Base-by-base conservation (phyloP, 2,797 vertebrate genomes). In the Pachyuromys duprasi region DNA sequence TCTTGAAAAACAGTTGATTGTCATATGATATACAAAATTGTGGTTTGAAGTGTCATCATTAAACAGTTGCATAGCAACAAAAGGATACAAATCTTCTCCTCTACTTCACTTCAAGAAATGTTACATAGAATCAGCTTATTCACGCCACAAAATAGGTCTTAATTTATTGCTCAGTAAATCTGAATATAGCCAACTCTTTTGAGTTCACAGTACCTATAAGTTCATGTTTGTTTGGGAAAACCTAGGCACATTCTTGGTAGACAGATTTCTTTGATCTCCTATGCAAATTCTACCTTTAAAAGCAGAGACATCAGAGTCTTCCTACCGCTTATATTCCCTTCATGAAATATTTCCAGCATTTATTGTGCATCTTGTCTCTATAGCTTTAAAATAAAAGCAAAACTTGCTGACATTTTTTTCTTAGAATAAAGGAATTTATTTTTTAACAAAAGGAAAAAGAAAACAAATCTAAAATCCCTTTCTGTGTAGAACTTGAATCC, bases 61-160 rank as follows among this genome's bases (percentile, higher is more conserved):
- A 98, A 98, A 98, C 97, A 99, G 99, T 99, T 99, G 99, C 99
- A 99, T 98, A 99, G 99, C 98, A 99, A 99, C 99, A 98, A 98
- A 99, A 98, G 98, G 98, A 98, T 97, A 98, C 45, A 98, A 97
- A 98, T 97, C 98, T 98, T 98, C 97, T 98, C 97, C 97, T 97
- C 97, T 97, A 98, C 97, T 97, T 98, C 97, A 95, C 90, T 97
- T 97, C 93, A 63, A 92, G 96, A 98, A 98, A 98, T 39, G 97
- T 94, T 94, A 89, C 42, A 95, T 97, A 80, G 97, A 97, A 91
- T 97, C 95, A 95, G 97, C 45, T 81, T 97, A 97, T 95, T 96
- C 92, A 96, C 72, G 91, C 94, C 92, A 89, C 96, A 97, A 98
- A 98, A 95, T 96, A 83, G 31, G 63, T 65, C 72, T 98, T 97